phyloP scores from a whole-genome alignment of 2,797 vertebrate species.

The Spinibarbus caldwelli region DNA sequence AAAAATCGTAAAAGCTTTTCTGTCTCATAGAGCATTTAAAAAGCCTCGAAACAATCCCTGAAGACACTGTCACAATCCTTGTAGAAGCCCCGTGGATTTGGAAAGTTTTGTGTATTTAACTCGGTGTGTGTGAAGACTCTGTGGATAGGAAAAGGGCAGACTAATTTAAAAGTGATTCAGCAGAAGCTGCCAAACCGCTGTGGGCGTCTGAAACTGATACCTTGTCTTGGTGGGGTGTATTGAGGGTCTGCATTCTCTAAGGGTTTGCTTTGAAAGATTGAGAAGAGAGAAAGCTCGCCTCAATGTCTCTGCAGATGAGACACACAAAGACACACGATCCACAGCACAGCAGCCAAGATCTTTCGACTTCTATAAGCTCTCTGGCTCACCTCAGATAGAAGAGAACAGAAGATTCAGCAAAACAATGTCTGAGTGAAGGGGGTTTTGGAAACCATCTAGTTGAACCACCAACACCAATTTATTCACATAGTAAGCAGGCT shows the following conservation, averaged over 20 bases:
- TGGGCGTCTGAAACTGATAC: slow-evolving; percentile 51
- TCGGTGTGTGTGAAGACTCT: slow-evolving; percentile 19
- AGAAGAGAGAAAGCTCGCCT: slow-evolving; percentile 22
- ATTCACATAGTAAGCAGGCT: slow-evolving; percentile 8
- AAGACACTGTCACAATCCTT: slow-evolving; percentile 7
- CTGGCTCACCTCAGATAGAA: slow-evolving; percentile 26
- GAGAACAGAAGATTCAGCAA: slow-evolving; percentile 20
- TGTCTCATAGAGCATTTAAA: slow-evolving; percentile 22
- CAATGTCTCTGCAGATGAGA: slow-evolving; percentile 31
- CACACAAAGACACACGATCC: slow-evolving; percentile 32
- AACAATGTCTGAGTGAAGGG: slow-evolving; percentile 10
- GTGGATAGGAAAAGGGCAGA: slow-evolving; percentile 27
- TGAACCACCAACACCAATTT: slow-evolving; percentile 17
- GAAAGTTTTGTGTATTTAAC: slow-evolving; percentile 16
- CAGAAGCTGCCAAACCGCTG: slow-evolving; percentile 48
- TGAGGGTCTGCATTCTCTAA: slow-evolving; percentile 34
- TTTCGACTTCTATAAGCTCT: slow-evolving; percentile 18
- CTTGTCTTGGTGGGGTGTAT: slow-evolving; percentile 36
- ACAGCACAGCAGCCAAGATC: slow-evolving; percentile 43
- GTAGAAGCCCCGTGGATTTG: slow-evolving; percentile 10
- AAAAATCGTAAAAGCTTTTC: neutral
- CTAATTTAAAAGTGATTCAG: slow-evolving; percentile 38
- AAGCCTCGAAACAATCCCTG: neutral
- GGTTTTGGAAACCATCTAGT: slow-evolving; percentile 19
- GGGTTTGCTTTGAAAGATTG: slow-evolving; percentile 48